Base-by-base conservation (phyloP, 37 sponge, comb jelly and placozoan genomes). In the Halisarca cf. caerulea region DNA sequence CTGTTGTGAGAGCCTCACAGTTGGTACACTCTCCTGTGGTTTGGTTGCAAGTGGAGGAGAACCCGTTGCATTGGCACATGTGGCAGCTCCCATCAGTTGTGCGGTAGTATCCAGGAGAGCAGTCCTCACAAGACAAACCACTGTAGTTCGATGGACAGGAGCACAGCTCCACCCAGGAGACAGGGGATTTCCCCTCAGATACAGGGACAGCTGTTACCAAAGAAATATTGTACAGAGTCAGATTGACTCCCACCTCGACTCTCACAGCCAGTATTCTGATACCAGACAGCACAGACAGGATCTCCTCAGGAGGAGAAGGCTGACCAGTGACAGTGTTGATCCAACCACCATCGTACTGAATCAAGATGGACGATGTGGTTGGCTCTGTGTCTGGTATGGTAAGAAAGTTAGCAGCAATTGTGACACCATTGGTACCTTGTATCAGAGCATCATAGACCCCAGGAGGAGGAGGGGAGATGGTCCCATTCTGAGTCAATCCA, bases 71-170 rank as follows among this genome's bases (percentile, higher is more conserved):
- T 20, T 96, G 83, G 78, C 96, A 96, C 37, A 38, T 83, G 20
- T 81, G 78, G 78, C 96, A 96, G 4, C 82, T 40, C 9, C 91
- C 87, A 35, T 20, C 53, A 2, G 77, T 11, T 8, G 86, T 47
- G 17, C 87, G 61, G 40, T 66, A 88, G 86, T 90, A 96, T 5
- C 93, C 96, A 47, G 66, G 69, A 18, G 89, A 80, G 86, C 96
- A 96, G n/a, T 64, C 58, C 34, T 92, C 89, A 89, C 95, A 95
- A 1, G 92, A 95, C 2, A 80, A 71, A n/a, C 96, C 96, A 51
- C 84, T 82, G 86, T 92, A 95, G 77, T 88, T 88, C 0, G 66
- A 9, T 7, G 86, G 85, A 39, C 95, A 95, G 11, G 27, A 36
- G 36, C 91, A 91, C 64, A 72, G 18, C 53, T 91, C 91, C 15